Percentiles rank a stretch among this genome's conserved stretches.
These are phyloP conservation scores for Proteles cristata DNA, from an alignment of 2,113 vertebrate species.

Conservation along the genomic window DNA sequence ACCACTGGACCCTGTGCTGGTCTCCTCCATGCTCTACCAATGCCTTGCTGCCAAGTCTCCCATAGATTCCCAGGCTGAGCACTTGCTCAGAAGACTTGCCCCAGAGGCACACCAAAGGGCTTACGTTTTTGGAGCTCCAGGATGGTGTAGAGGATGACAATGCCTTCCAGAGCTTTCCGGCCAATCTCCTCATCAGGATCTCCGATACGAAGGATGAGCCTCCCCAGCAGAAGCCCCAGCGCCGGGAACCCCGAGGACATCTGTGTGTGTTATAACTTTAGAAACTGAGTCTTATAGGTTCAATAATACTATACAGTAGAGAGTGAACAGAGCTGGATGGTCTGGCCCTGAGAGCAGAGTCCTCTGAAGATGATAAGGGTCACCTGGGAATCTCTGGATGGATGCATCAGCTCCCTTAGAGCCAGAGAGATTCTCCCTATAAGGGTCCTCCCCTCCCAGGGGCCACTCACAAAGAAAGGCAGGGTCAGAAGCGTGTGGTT, in stretches of 20 bases:
- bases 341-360: background rate
- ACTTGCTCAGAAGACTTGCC: background rate
- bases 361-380: background rate
- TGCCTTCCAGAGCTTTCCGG: conserved; percentile 74
- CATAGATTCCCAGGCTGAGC: background rate
- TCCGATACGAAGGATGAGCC: conserved; percentile 70
- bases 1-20: background rate
- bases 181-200: conserved; percentile 75
- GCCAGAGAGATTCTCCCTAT: background rate
- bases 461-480: conserved; percentile 69
- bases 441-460: background rate
- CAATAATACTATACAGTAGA: background rate
- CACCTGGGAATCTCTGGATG: background rate
- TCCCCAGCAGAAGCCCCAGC: conserved; percentile 76
- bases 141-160: conserved; percentile 76
- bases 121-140: conserved; percentile 77
- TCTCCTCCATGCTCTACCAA: background rate
- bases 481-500: conserved; percentile 47
- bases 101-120: background rate
- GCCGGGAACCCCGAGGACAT: conserved; percentile 59
- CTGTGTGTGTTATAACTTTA: conserved; percentile 59
- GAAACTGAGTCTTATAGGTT: background rate
- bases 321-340: background rate
- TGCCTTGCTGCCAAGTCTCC: background rate
- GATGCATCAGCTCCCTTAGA: background rate